A percentile compares a stretch with the other conserved stretches of the same genome.
Evolutionary conservation across 2,888 invertebrate species (phyloP).

Genomic region (Pristionchus entomophagus): DNA sequence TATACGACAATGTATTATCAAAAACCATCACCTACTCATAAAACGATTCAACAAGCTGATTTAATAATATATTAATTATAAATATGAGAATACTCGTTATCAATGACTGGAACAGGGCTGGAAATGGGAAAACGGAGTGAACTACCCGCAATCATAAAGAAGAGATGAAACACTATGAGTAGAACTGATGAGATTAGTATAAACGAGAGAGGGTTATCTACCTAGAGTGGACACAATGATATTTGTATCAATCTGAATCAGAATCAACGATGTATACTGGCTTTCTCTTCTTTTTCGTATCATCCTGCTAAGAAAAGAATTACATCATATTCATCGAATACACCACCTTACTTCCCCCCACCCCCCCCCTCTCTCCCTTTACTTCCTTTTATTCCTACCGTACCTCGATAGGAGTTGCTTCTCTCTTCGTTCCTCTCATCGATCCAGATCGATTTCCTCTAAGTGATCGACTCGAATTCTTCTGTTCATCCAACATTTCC

Average conservation of each 20-base stretch:
- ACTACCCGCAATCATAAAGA: neutral
- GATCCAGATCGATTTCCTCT: constrained; percentile 41
- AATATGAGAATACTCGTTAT: constrained; percentile 25
- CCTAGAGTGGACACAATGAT: neutral
- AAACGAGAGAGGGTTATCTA: neutral
- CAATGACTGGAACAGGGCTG: neutral
- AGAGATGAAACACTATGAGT: neutral
- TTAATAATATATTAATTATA: neutral
- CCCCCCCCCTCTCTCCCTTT: neutral
- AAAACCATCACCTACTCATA: neutral
- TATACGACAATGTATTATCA: neutral
- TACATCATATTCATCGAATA: neutral
- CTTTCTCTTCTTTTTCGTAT: constrained; percentile 44
- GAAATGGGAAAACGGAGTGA: neutral
- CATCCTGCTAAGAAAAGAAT: neutral
- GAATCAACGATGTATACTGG: neutral
- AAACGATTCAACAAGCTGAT: neutral
- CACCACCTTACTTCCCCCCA: neutral
- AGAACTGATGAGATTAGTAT: neutral
- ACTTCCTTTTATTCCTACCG: too few species aligned
- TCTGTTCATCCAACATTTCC: constrained; percentile 43
- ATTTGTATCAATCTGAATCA: constrained; percentile 40
- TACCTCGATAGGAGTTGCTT: constrained; percentile 30
- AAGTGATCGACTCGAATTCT: constrained; percentile 14
- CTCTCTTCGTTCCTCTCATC: neutral